Evolutionary conservation across 1,140 invertebrate genomes (phyloP), one percentile per base, ranked within the genome.

Genomic region (Zaprionus taronus): DNA sequence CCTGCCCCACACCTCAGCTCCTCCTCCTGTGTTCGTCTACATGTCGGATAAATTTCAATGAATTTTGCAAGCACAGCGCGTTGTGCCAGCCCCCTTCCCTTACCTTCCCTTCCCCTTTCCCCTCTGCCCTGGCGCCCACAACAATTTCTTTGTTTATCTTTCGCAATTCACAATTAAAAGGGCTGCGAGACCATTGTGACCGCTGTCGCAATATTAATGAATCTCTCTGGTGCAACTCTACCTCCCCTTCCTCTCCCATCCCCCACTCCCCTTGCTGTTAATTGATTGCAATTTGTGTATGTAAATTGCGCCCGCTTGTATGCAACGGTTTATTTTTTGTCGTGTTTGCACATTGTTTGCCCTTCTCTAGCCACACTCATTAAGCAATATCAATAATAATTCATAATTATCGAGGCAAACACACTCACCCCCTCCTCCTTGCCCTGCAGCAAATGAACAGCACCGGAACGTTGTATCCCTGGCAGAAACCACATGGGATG

Each of bases 401-500:
- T 81, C 72, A 85, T 85, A 81, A 85, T 85, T 77, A 83, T 89
- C 76, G 53, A 38, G 1, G 9, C 17, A 51, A 20, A 49, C 24
- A 24, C 31, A 94, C 95, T 95, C 94, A 98, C 97, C 94, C 98
- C 97, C 93, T 97, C 96, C 91, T 98, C 97, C 93, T 98, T 97
- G 83, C 97, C 97, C 93, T 98, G 97, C 12, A 99, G 95, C 67
- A 99, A 94, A 93, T 99, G 98, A 70, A 98, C 97, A 34, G 97
- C 97, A 1, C 97, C 98, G 61, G 97, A 96, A 60, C 98, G 94
- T 87, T 98, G 97, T 22, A 99, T 97, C n/a, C 97, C 97, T 1
- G 98, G 97, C 38, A 99, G 94, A 93, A 98, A 99, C 98, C 98
- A 99, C 78, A 99, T 97, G 17, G 98, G 97, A 94, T 98, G 97